A percentile compares a stretch with the other conserved stretches of the same genome.
These are phyloP conservation scores for Heterodera carotae DNA, from an alignment of 1,140 invertebrate genomes.

Conservation along the genomic window DNA sequence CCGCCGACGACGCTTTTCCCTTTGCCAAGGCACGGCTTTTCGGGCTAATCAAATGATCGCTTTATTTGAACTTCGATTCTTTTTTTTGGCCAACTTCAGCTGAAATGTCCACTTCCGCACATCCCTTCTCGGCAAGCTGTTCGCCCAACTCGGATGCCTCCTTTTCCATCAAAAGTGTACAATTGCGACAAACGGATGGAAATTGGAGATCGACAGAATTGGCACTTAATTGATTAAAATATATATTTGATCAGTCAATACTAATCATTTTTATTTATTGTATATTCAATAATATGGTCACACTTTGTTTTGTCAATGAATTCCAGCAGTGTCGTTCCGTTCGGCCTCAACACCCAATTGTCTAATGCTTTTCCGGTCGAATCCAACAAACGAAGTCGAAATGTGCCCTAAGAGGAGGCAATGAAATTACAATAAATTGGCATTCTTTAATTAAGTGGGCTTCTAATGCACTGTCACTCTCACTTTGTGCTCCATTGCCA, in stretches of 20 bases:
- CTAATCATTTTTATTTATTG: too few species aligned
- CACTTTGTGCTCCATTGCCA: conserved; percentile 16
- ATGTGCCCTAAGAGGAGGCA: background rate
- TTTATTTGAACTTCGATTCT: conserved; percentile 1
- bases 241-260: too few species aligned
- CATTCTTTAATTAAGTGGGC: background rate
- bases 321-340: conserved; percentile 31
- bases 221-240: conserved; percentile 71
- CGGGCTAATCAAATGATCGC: background rate
- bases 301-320: conserved; percentile 29
- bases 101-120: conserved; percentile 85
- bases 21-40: conserved; percentile 27
- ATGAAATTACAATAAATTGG: background rate
- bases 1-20: conserved; percentile 42
- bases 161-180: conserved; percentile 81
- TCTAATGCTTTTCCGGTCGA: conserved; percentile 77
- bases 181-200: conserved; percentile 83
- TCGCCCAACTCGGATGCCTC: conserved; percentile 84
- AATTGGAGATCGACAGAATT: conserved; percentile 78
- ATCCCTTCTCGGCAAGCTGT: conserved; percentile 82
- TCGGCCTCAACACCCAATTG: conserved; percentile 70
- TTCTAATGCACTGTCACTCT: background rate
- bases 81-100: background rate
- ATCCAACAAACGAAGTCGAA: conserved; percentile 52
- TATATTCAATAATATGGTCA: too few species aligned